Evolutionary conservation across 1,140 invertebrate genomes (phyloP).

Genomic region (Dendrolimus punctatus): DNA sequence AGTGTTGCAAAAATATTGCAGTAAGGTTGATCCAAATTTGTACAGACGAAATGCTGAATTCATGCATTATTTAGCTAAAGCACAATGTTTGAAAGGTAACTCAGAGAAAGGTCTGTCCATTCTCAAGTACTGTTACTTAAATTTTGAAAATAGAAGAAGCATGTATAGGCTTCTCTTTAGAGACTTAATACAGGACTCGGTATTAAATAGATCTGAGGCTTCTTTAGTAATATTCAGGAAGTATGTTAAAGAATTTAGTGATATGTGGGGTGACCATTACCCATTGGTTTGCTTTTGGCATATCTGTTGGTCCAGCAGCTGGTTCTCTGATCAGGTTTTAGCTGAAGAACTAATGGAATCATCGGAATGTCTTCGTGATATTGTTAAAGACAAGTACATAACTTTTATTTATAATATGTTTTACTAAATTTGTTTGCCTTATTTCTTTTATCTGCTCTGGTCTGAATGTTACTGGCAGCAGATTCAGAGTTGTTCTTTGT

Average conservation of each 20-base stretch:
- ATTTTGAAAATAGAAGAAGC: conserved; percentile 34
- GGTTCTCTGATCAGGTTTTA: conserved; percentile 62
- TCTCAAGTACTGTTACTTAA: conserved; percentile 39
- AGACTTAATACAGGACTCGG: conserved; percentile 56
- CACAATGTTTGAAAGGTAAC: conserved; percentile 58
- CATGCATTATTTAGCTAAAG: conserved; percentile 52
- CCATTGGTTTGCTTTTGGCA: conserved; percentile 60
- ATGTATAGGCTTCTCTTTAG: conserved; percentile 54
- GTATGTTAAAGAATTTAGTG: conserved; percentile 51
- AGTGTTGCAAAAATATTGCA: conserved; percentile 38
- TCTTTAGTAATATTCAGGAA: conserved; percentile 57
- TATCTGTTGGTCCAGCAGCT: conserved; percentile 54
- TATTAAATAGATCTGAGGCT: conserved; percentile 56
- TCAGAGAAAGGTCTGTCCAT: conserved; percentile 52
- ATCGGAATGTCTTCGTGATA: conserved; percentile 31
- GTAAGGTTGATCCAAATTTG: conserved; percentile 27
- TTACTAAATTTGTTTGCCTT: background rate
- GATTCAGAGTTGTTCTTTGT: no score
- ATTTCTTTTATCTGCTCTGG: no score
- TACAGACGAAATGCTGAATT: conserved; percentile 53
- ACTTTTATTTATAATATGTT: conserved; percentile 4
- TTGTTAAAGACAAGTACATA: conserved; percentile 51
- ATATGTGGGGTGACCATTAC: conserved; percentile 43
- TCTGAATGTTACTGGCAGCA: no score
- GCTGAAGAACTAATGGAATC: conserved; percentile 47